A percentile compares a stretch with the other conserved stretches of the same genome.
Evolutionary conservation across 1,140 invertebrate genomes (phyloP).

Genomic region (Chlorops oryzae): DNA sequence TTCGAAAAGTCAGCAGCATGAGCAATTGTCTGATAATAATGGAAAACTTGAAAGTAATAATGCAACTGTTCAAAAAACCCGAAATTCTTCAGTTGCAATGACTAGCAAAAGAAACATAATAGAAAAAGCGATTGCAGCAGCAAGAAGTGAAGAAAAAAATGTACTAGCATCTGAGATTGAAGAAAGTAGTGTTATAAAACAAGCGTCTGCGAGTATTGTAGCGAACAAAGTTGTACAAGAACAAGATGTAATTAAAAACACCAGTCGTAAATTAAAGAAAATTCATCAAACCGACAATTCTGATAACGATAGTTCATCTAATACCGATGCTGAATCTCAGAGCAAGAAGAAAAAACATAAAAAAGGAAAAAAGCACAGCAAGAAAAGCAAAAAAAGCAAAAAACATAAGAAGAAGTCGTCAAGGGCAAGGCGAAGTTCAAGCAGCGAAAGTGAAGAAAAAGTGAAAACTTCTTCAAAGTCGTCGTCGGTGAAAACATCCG

Average conservation of each 20-base stretch:
- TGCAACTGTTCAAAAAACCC: not conserved
- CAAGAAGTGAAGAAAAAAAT: slow-evolving; percentile 29
- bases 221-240: slow-evolving; percentile 15
- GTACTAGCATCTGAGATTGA: slow-evolving; percentile 33
- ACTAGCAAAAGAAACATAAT: slow-evolving; percentile 40
- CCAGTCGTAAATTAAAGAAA: slow-evolving; percentile 50
- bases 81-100: slow-evolving; percentile 25
- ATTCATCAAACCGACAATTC: slow-evolving; percentile 50
- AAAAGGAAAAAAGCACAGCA: slow-evolving; percentile 65
- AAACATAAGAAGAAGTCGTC: slow-evolving; percentile 58
- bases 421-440: slow-evolving; percentile 60
- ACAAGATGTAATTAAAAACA: slow-evolving; percentile 33
- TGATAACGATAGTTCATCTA: slow-evolving; percentile 55
- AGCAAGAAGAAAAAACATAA: slow-evolving; percentile 58
- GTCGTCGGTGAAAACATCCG: not conserved
- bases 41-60: too few relatives aligned
- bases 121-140: slow-evolving; percentile 32
- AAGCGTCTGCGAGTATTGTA: too few relatives aligned
- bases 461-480: slow-evolving; percentile 3
- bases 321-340: slow-evolving; percentile 57
- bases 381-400: slow-evolving; percentile 63
- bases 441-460: slow-evolving; percentile 52
- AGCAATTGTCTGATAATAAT: too few relatives aligned
- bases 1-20: not conserved
- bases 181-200: slow-evolving; percentile 33